These are phyloP conservation scores for Cavia aperea DNA, from an alignment of 2,113 vertebrate species.

Conservation along the genomic window DNA sequence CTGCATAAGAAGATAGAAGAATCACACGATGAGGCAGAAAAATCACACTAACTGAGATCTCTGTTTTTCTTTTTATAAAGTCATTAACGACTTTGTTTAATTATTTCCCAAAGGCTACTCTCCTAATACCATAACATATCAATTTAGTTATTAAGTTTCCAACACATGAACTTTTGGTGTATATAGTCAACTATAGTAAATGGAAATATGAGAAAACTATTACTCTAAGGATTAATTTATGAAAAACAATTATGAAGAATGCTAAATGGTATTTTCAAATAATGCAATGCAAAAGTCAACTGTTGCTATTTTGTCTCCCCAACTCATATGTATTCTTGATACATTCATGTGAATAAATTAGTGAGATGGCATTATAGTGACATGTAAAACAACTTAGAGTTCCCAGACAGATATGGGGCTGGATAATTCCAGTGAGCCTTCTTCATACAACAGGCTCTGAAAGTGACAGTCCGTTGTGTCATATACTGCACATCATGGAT, in stretches of 20 bases:
- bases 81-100: not conserved
- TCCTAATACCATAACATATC: not conserved
- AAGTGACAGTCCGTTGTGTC: not conserved
- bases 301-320: slow-evolving; percentile 8
- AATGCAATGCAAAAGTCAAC: not conserved
- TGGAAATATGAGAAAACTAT: not conserved
- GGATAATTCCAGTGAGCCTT: not conserved
- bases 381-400: not conserved
- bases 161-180: not conserved
- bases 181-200: not conserved
- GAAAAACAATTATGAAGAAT: slow-evolving; percentile 30
- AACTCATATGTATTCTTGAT: not conserved
- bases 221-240: slow-evolving; percentile 10
- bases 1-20: not conserved
- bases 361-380: not conserved
- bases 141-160: not conserved
- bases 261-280: not conserved
- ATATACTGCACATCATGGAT: not conserved
- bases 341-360: not conserved
- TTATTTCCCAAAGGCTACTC: not conserved
- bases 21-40: not conserved
- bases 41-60: not conserved
- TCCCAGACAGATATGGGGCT: not conserved
- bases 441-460: not conserved
- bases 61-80: not conserved